phyloP scores from a whole-genome alignment of 2,113 vertebrate species.

The Pteruthius melanotis region DNA sequence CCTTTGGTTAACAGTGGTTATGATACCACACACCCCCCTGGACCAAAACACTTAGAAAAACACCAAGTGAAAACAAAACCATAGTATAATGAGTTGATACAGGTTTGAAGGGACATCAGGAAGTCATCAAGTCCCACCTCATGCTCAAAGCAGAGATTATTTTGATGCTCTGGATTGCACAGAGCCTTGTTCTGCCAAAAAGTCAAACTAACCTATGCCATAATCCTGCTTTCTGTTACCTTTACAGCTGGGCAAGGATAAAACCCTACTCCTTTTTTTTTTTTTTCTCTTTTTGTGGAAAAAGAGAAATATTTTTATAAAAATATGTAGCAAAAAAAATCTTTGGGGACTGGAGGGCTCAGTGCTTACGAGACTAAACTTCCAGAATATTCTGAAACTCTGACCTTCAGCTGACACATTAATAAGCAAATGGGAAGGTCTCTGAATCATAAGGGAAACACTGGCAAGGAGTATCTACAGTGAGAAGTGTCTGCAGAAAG shows the following conservation, averaged over 20 bases:
- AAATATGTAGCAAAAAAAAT: neutral
- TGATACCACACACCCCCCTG: neutral
- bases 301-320: neutral
- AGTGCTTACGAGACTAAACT: neutral
- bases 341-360: neutral
- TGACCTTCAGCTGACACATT: neutral
- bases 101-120: neutral
- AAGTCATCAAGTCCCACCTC: neutral
- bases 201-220: neutral
- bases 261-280: neutral
- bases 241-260: neutral
- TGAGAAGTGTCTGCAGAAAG: neutral
- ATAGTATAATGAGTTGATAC: fast-evolving
- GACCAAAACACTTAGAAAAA: neutral
- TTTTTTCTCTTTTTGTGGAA: neutral
- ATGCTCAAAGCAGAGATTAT: neutral
- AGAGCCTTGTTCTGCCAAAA: neutral
- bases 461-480: neutral
- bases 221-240: neutral
- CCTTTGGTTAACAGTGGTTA: neutral
- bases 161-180: neutral
- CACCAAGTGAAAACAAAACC: neutral
- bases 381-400: neutral
- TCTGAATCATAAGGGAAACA: neutral
- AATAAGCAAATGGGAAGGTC: neutral